Evolutionary conservation across 2,113 vertebrate genomes (phyloP), one percentile per base, ranked within the genome.

Genomic region (Gnathochromis pfefferi): DNA sequence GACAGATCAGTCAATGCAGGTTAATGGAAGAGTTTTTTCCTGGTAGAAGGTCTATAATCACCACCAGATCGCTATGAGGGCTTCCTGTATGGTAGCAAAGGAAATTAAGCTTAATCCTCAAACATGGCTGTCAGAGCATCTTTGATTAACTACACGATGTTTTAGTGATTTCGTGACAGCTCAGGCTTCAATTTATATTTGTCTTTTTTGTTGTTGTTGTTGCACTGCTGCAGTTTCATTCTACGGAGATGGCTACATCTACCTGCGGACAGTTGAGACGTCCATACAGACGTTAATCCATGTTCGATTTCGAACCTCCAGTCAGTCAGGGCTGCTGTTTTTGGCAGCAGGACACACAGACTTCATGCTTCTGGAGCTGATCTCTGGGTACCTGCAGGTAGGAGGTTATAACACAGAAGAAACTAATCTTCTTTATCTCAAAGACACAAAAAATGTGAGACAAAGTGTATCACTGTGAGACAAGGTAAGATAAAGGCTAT

Each of bases 161-260:
- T 75, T 63, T 7, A 28, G 26, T 40, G 14, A 26, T 82, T 28
- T 80, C 4, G 3, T 8, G n/a, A 26, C 14, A 65, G 23, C 12
- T 35, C 11, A 10, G 16, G 8, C 6, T n/a, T 47, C 4, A 58
- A 31, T 33, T 65, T 73, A 12, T 40, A 6, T 38, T 6, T 83
- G 14, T 75, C 7, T 82, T 23, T 7, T 45, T 16, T 73, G 9
- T 19, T 73, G 35, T 65, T 65, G 6, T n/a, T 42, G 23, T 68
- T 68, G 33, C 10, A 19, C 6, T 78, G 42, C 10, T 78, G 14
- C 86, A 98, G 98, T 95, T 58, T 98, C 97, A 2, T 98, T 99
- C 95, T 98, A 97, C 21, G 98, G 98, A 5, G 94, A 97, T 90
- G 97, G 97, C 81, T 98, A 96, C 88, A 96, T 98, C 86, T 95